phyloP scores from a whole-genome alignment of 92 coral and sea anemone species.

The Porites divaricata region DNA sequence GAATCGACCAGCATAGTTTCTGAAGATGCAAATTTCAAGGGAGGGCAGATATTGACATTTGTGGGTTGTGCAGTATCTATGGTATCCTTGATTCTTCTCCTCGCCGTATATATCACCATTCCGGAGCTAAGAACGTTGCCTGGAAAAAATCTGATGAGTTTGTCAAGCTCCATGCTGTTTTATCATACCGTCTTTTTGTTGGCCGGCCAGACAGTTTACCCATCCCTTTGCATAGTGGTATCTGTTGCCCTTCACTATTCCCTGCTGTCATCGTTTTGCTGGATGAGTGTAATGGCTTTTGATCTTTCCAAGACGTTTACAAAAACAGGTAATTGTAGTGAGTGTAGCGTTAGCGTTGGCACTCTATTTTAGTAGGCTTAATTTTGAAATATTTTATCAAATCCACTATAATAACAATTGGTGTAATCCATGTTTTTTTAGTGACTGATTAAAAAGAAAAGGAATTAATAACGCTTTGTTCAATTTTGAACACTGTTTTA shows the following conservation, averaged over 20 bases:
- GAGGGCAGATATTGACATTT: conserved; percentile 36
- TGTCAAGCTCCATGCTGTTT: conserved; percentile 55
- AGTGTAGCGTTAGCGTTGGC: too few relatives aligned
- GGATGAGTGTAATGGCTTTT: conserved; percentile 76
- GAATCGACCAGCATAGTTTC: neutral
- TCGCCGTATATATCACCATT: conserved; percentile 37
- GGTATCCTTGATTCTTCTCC: conserved; percentile 46
- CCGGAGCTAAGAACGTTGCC: conserved; percentile 69
- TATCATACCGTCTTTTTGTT: conserved; percentile 56
- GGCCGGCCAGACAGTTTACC: conserved; percentile 44
- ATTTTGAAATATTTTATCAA: too few relatives aligned
- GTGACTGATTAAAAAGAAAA: too few relatives aligned
- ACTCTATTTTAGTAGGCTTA: too few relatives aligned
- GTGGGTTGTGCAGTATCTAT: conserved; percentile 60
- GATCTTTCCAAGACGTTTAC: conserved; percentile 74
- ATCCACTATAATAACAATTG: too few relatives aligned
- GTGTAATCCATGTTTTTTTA: too few relatives aligned
- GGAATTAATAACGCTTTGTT: too few relatives aligned
- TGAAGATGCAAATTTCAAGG: neutral
- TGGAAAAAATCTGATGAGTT: conserved; percentile 68
- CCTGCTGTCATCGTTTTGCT: conserved; percentile 62
- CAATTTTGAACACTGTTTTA: too few relatives aligned
- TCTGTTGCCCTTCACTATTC: conserved; percentile 64
- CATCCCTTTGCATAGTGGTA: conserved; percentile 51
- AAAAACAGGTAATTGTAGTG: conserved; percentile 31